Evolutionary conservation across 2,888 invertebrate genomes (phyloP), one percentile per base, ranked within the genome.

Genomic region (Hydrotaea diabolus): DNA sequence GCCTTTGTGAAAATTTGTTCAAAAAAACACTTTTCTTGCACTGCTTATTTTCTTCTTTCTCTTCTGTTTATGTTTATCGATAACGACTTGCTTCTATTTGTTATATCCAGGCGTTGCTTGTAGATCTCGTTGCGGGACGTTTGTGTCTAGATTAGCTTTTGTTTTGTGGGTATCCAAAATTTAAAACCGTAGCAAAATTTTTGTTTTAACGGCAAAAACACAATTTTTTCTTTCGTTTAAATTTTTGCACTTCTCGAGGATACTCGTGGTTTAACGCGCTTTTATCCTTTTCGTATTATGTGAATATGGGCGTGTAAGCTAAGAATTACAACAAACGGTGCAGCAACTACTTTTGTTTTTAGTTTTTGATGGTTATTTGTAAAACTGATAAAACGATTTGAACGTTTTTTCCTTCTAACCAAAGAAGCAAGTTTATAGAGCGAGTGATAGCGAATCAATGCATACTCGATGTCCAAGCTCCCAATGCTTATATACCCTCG

Each of bases 361-460:
- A 62, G 78, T 59, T 17, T 66, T 66, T 69, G 15, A 23, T 43
- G 21, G 5, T 9, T 59, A 4, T 49, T 49, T 49, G 49, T 46
- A 23, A 69, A 69, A 69, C 69, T 69, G 69, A 69, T 69, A 69
- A 82, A 85, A 82, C 82, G 88, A 89, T 88, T 83, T 49, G 8
- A 49, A 69, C 69, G 88, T 90, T 88, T 86, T 77, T 69, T 69
- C 69, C 80, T 86, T 84, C 85, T 88, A 87, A 90, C 90, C 88
- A 89, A 90, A 90, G 90, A 89, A 90, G 90, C 90, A 91, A 94
- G 94, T 93, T 94, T 94, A 93, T 94, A 93, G 93, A 93, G 93
- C 92, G 94, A 93, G 94, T 94, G 94, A 94, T 94, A 94, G 94
- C 94, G 94, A 94, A 94, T 94, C 94, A 94, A 94, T 94, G 94